Percentiles rank a stretch among this genome's conserved stretches.
phyloP scores from a whole-genome alignment of 2,797 vertebrate genomes.

The Anomalospiza imberbis region DNA sequence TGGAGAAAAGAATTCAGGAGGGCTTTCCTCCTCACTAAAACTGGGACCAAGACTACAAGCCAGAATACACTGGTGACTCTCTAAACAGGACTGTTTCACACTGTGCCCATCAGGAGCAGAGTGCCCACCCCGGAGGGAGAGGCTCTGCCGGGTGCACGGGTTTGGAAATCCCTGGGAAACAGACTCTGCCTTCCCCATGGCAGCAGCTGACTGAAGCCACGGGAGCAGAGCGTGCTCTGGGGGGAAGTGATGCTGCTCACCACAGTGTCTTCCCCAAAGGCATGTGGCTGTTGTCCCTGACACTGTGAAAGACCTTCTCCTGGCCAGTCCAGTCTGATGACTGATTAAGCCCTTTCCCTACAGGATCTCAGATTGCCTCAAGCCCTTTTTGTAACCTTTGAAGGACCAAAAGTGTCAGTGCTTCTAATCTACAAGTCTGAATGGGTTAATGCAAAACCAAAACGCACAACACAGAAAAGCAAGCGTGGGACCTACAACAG shows the following conservation, averaged over 20 bases:
- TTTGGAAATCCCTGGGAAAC: not conserved
- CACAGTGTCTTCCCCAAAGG: not conserved
- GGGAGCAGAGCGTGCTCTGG: not conserved
- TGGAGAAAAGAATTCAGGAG: not conserved
- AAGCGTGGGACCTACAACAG: conserved; percentile 51
- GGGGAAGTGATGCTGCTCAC: not conserved
- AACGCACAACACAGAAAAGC: conserved; percentile 20
- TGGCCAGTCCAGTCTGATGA: not conserved
- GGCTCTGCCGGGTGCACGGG: not conserved
- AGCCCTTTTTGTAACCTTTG: conserved; percentile 23
- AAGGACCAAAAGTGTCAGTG: conserved; percentile 65
- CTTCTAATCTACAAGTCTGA: conserved; percentile 21
- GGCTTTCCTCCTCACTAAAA: not conserved
- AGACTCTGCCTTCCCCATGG: not conserved
- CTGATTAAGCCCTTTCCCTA: not conserved
- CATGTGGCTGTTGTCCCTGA: not conserved
- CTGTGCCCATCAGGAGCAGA: not conserved
- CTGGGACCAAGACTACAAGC: not conserved
- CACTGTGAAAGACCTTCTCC: not conserved
- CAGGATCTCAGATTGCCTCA: conserved; percentile 21
- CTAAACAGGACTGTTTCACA: not conserved
- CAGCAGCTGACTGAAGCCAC: not conserved
- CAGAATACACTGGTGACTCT: not conserved
- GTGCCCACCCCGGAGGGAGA: not conserved
- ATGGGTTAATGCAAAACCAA: conserved; percentile 25